A percentile compares a stretch with the other conserved stretches of the same genome.
Evolutionary conservation across 2,797 vertebrate species (phyloP).

Genomic region (Bovichtus variegatus): DNA sequence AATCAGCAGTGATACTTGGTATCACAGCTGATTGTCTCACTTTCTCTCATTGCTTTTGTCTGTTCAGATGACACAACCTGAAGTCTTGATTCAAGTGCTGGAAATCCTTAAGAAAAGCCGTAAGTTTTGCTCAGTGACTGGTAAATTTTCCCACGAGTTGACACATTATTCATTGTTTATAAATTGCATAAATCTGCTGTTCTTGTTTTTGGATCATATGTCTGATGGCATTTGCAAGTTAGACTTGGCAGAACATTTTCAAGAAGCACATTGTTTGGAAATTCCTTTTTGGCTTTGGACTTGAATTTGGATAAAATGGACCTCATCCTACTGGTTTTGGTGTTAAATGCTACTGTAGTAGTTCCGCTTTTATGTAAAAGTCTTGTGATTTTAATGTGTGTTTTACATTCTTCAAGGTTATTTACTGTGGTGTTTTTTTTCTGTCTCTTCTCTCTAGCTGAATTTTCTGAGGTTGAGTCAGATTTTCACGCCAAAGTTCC

Average conservation of each 20-base stretch:
- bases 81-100: constrained; percentile 96
- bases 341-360: neutral
- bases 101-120: constrained; percentile 94
- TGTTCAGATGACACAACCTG: constrained; percentile 95
- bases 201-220: neutral
- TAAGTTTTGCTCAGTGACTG: constrained; percentile 78
- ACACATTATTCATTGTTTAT: neutral
- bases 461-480: constrained; percentile 94
- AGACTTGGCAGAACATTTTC: neutral
- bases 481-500: constrained; percentile 99
- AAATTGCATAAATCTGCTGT: neutral
- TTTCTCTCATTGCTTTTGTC: neutral
- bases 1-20: neutral
- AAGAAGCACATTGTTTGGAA: neutral
- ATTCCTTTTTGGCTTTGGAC: neutral
- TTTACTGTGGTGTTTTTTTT: neutral
- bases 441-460: constrained; percentile 78
- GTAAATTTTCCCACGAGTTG: neutral
- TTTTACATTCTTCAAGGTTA: neutral
- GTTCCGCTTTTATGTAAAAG: neutral
- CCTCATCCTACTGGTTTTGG: neutral
- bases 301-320: neutral
- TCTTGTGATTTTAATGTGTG: neutral
- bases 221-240: neutral
- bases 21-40: too few relatives aligned